Conservation (phyloP, 2,888 invertebrate genomes). For the Drosophila greeni region DNA sequence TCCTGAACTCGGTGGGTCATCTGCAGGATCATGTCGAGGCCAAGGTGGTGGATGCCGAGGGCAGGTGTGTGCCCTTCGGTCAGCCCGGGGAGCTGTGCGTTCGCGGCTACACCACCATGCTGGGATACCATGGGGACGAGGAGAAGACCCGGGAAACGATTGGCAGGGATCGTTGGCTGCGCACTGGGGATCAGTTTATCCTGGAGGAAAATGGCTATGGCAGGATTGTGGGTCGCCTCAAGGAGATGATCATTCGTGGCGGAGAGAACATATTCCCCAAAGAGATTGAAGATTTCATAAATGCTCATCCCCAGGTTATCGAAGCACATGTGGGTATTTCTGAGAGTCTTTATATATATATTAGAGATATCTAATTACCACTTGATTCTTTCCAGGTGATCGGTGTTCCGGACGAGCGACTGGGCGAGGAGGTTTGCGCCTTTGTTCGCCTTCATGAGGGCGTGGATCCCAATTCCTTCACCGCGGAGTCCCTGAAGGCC, state of each 20-base stretch:
- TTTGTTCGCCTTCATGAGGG: conserved; percentile 81
- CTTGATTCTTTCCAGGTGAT: conserved; percentile 79
- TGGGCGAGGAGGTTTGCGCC: conserved; percentile 87
- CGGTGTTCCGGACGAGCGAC: conserved; percentile 84
- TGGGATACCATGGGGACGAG: conserved; percentile 86
- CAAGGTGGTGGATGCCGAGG: conserved; percentile 82
- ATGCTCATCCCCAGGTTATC: conserved; percentile 83
- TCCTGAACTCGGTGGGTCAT: conserved; percentile 81
- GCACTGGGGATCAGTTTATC: conserved; percentile 83
- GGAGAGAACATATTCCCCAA: conserved; percentile 91
- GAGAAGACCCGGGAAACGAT: conserved; percentile 85
- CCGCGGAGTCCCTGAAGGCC: conserved; percentile 81
- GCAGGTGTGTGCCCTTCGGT: conserved; percentile 83
- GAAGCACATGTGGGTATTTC: conserved; percentile 83
- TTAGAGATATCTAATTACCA: not conserved
- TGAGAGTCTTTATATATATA: too few species aligned
- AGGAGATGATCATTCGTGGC: conserved; percentile 88
- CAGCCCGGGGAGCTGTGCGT: conserved; percentile 86
- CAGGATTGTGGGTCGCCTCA: conserved; percentile 84
- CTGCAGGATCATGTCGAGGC: conserved; percentile 81
- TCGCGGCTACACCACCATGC: conserved; percentile 85
- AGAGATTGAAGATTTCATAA: conserved; percentile 87
- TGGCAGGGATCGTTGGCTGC: conserved; percentile 85
- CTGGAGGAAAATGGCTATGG: conserved; percentile 84
- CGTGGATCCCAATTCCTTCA: conserved; percentile 77